Evolutionary conservation across 1,140 invertebrate genomes (phyloP), one percentile per base, ranked within the genome.

Genomic region (Teleogryllus occipitalis): DNA sequence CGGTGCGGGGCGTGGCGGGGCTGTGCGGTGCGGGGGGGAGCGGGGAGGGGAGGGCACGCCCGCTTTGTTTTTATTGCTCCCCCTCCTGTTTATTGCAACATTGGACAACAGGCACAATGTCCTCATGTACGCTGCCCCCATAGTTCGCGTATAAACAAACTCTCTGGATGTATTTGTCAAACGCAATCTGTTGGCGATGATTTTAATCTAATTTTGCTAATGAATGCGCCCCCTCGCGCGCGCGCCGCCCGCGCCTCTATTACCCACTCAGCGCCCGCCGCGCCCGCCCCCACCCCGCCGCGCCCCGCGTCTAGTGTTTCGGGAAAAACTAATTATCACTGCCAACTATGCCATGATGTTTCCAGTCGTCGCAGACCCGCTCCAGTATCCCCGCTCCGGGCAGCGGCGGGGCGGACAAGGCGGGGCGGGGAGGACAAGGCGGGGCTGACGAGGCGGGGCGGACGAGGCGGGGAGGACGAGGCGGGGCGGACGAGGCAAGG

Each of bases 121-220:
- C 10, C 10, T 65, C 54, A 7, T 7, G 54, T 10, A 65, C 54
- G 54, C 54, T 10, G 54, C 54, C 54, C 18, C 54, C 54, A 65
- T 65, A 65, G 10, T 65, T 65, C 54, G 54, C 54, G 10, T 65
- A 65, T 65, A 65, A 65, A 65, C 54, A 65, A 65, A 14, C 54
- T 65, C 54, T 65, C 54, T 65, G 54, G 54, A 65, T 65, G 54
- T 65, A 65, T 65, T 65, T 65, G 54, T 65, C 54, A 65, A 65
- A 65, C 18, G 54, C 54, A 65, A 65, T 65, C 54, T 65, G 54
- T 65, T 65, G 54, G 54, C 54, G 54, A 65, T 65, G 54, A 65
- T 65, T 65, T 65, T 65, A 65, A 65, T 65, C 54, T 65, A 65
- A 65, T 65, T 65, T 65, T 65, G 54, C 54, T 65, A 65, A 65